phyloP scores from a whole-genome alignment of 53 echinoderm and acorn worm genomes.

The Antedon mediterranea region DNA sequence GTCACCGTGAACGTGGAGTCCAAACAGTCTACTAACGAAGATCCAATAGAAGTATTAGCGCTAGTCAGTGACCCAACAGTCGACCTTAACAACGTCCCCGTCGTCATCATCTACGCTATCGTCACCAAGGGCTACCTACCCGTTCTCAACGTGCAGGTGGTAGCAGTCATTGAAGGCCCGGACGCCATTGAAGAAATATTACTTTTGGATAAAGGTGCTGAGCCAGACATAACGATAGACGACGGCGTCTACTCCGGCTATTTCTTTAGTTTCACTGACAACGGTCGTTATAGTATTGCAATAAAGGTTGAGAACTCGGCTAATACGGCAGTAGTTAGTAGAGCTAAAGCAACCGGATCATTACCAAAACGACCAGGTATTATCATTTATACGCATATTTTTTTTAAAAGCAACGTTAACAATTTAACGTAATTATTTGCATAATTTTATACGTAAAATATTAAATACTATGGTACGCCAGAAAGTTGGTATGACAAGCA shows the following conservation, averaged over 20 bases:
- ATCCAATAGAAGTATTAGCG: slow-evolving; percentile 46
- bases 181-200: slow-evolving; percentile 9
- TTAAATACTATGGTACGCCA: too few relatives aligned
- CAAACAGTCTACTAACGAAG: slow-evolving; percentile 15
- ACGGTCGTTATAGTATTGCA: slow-evolving; percentile 23
- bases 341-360: background rate
- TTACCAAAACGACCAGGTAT: slow-evolving; percentile 21
- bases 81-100: background rate
- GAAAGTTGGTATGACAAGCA: too few relatives aligned
- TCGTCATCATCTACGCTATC: background rate
- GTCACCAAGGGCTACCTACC: slow-evolving; percentile 30
- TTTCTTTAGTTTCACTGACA: slow-evolving; percentile 23
- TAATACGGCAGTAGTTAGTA: background rate
- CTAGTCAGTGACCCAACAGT: slow-evolving; percentile 35
- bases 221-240: slow-evolving; percentile 22
- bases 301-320: slow-evolving; percentile 18
- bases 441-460: too few relatives aligned
- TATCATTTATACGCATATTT: too few relatives aligned
- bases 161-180: slow-evolving; percentile 20
- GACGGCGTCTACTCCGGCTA: slow-evolving; percentile 64
- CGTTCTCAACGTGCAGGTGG: slow-evolving; percentile 17
- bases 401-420: too few relatives aligned
- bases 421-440: too few relatives aligned
- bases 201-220: slow-evolving; percentile 30
- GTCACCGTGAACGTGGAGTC: slow-evolving; percentile 23